phyloP scores from a whole-genome alignment of 2,113 vertebrate species.

The Rhea pennata region DNA sequence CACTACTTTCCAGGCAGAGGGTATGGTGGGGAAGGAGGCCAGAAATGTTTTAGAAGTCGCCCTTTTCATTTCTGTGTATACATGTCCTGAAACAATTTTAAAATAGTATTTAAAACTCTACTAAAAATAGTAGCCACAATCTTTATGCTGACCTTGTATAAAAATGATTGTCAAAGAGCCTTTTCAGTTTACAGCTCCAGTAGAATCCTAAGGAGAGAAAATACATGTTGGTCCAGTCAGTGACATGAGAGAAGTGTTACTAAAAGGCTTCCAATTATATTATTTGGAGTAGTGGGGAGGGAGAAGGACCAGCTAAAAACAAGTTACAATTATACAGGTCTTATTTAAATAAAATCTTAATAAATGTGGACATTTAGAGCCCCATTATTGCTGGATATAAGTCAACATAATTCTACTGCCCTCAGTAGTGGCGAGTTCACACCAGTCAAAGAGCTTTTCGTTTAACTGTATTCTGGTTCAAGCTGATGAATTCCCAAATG shows the following conservation, averaged over 20 bases:
- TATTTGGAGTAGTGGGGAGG: not conserved
- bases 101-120: not conserved
- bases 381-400: not conserved
- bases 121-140: slow-evolving; percentile 1
- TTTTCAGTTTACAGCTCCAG: slow-evolving; percentile 17
- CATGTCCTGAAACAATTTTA: not conserved
- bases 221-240: slow-evolving; percentile 8
- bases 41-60: not conserved
- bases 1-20: not conserved
- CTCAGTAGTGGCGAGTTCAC: not conserved
- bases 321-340: not conserved
- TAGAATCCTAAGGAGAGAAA: not conserved
- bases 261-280: slow-evolving; percentile 6
- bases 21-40: not conserved
- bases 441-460: not conserved
- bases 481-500: not conserved
- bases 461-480: not conserved
- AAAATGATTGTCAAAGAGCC: slow-evolving; percentile 36
- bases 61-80: slow-evolving; percentile 5
- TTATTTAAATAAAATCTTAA: not conserved
- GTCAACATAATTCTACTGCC: not conserved
- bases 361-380: not conserved
- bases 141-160: slow-evolving; percentile 39
- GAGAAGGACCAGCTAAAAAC: slow-evolving; percentile 14
- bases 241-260: not conserved